Evolutionary conservation across 2,113 vertebrate genomes (phyloP), one percentile per base, ranked within the genome.

Genomic region (Sorex fumeus): DNA sequence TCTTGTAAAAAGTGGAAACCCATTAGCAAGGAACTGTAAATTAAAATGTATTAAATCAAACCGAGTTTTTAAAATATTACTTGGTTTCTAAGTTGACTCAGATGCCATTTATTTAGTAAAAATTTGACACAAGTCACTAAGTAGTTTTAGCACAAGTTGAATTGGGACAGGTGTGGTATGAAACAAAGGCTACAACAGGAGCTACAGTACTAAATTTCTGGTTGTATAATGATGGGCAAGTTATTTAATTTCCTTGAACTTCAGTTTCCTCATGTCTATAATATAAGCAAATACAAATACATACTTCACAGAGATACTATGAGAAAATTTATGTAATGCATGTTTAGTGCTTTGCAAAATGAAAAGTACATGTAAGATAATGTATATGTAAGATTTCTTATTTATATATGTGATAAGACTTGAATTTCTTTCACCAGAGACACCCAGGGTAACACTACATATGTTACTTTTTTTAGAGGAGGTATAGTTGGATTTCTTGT

Each of bases 81-180:
- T 82, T 67, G 5, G 45, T 91, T 89, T 89, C 32, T 70, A 78
- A 67, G 25, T 78, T 88, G 82, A 90, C 21, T 9, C 28, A 90
- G 47, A 75, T 87, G 32, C 8, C 8, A 74, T 71, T 89, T 80
- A 80, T 81, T 25, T 72, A 90, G 43, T 71, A 87, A 70, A 88
- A 88, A 91, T 87, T 78, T 84, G 74, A 40, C 36, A 50, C 15
- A 64, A 74, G 9, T 93, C 77, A 84, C 36, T 25, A 86, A 62
- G 84, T 40, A 91, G 64, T 64, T 74, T 94, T 85, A 91, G 93
- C 28, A 79, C 60, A 71, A 78, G 12, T 23, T 74, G 47, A 94
- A 94, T 90, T 30, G 25, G 45, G 34, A 47, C 40, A 84, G 34
- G 40, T 71, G 19, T 79, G n/a, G 71, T 60, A 1, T 72, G 84